Evolutionary conservation across 2,113 vertebrate genomes (phyloP).

Genomic region (Puntigrus tetrazona): DNA sequence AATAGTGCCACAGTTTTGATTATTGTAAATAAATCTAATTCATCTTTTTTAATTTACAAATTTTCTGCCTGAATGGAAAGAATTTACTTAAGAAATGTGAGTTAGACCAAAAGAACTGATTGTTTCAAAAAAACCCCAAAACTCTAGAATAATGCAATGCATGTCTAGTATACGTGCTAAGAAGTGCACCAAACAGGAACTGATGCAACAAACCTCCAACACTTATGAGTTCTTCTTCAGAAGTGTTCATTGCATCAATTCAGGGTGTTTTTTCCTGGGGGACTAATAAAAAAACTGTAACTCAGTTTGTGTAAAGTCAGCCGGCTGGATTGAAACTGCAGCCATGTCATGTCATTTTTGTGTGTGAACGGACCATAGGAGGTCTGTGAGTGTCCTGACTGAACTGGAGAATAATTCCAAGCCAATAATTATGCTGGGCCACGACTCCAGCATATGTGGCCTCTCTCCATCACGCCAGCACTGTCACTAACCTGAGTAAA

Average conservation of each 20-base stretch:
- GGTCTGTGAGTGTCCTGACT: neutral
- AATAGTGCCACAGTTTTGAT: neutral
- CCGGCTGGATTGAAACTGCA: neutral
- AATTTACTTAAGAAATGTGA: neutral
- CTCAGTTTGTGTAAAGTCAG: neutral
- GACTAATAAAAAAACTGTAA: neutral
- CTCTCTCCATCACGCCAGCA: neutral
- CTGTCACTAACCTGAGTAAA: constrained; percentile 7
- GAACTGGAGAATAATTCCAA: neutral
- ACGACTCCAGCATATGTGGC: neutral
- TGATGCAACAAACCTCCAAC: neutral
- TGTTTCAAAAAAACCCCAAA: no score
- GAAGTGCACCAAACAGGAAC: neutral
- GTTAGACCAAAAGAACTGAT: no score
- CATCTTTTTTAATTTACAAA: neutral
- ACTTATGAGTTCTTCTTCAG: neutral
- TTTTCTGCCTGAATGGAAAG: neutral
- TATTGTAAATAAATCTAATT: neutral
- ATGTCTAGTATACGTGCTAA: neutral
- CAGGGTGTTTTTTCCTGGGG: neutral
- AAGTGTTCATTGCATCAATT: neutral
- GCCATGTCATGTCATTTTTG: neutral
- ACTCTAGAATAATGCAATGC: neutral
- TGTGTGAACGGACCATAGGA: neutral
- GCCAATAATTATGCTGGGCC: neutral